Conservation (phyloP, 2,797 vertebrate genomes). For the Botia almorhae region DNA sequence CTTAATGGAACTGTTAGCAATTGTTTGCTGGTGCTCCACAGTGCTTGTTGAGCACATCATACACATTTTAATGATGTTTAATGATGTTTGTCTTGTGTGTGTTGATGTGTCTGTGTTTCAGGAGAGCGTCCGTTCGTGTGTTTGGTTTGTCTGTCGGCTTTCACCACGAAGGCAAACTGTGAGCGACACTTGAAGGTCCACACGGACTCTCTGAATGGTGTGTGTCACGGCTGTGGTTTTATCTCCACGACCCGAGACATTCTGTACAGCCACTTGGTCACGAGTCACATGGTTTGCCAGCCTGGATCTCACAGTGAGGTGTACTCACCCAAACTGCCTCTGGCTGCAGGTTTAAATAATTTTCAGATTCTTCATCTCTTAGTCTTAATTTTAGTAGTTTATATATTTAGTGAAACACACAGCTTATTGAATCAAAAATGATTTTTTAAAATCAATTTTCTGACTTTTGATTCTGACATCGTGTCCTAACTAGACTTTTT, state of each 20-base stretch:
- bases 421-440: not conserved
- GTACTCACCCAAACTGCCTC: conserved; percentile 82
- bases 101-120: conserved; percentile 62
- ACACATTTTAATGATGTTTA: not conserved
- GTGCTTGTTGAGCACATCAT: no score
- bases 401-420: not conserved
- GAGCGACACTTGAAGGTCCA: conserved; percentile 98
- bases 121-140: conserved; percentile 96
- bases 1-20: no score
- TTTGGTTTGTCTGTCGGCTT: conserved; percentile 95
- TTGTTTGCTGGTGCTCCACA: no score
- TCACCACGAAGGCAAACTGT: conserved; percentile 98
- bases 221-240: conserved; percentile 96
- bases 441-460: not conserved
- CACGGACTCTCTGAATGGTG: conserved; percentile 91
- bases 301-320: conserved; percentile 91
- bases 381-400: not conserved
- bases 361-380: no score
- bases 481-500: not conserved
- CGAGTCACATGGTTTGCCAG: conserved; percentile 97
- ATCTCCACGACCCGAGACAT: conserved; percentile 95
- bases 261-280: conserved; percentile 95
- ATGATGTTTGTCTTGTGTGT: not conserved
- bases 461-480: not conserved
- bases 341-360: conserved; percentile 75